Conservation (phyloP, 2,797 vertebrate genomes). For the Squalus acanthias region DNA sequence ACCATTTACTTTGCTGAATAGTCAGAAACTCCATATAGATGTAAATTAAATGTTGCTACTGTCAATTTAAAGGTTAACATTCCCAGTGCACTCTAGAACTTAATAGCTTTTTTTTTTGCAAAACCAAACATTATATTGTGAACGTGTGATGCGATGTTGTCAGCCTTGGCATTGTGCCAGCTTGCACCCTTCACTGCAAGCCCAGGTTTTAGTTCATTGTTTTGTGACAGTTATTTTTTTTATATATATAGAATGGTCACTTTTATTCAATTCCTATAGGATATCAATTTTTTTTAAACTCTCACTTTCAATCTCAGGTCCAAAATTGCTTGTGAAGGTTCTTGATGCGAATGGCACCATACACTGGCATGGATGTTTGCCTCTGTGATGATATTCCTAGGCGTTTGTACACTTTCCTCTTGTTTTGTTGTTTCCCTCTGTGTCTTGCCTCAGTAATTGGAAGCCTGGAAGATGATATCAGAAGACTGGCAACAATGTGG, state of each 20-base stretch:
- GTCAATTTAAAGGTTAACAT: background rate
- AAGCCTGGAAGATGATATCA: background rate
- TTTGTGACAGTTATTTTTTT: background rate
- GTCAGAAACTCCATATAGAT: background rate
- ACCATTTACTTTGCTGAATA: background rate
- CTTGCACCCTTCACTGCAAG: background rate
- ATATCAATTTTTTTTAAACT: background rate
- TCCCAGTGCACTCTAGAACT: background rate
- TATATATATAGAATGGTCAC: background rate
- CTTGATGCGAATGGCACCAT: background rate
- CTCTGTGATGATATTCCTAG: background rate
- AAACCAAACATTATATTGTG: background rate
- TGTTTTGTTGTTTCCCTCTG: background rate
- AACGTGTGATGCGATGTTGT: background rate
- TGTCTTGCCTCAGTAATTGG: background rate
- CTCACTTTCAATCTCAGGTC: background rate
- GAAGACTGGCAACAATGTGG: background rate
- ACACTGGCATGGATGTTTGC: background rate
- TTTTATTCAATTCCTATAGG: background rate
- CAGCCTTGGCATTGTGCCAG: background rate
- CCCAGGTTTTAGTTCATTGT: background rate
- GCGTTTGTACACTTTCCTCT: background rate
- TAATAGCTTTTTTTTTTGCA: background rate
- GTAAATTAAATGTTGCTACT: background rate
- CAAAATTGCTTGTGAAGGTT: background rate